phyloP scores from a whole-genome alignment of 2,797 vertebrate species.

The Schizothorax lantsangensis region DNA sequence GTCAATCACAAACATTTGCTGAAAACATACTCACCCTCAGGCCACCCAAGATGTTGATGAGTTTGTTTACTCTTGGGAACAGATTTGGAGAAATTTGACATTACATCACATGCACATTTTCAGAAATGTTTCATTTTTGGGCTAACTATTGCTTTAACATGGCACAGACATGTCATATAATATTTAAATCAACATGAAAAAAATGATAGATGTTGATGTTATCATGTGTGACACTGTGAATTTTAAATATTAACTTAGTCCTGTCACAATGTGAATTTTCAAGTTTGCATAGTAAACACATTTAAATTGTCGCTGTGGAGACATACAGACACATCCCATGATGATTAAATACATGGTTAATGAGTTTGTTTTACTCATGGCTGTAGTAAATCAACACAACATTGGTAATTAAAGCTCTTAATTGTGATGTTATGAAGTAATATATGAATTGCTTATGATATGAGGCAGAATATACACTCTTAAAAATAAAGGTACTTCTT shows the following conservation, averaged over 20 bases:
- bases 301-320: background rate
- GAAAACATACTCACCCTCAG: background rate
- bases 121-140: background rate
- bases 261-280: background rate
- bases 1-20: background rate
- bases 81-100: background rate
- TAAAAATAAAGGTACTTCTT: background rate
- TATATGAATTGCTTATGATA: background rate
- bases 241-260: background rate
- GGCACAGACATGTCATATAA: background rate
- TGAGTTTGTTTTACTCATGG: slow-evolving; percentile 6
- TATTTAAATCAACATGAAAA: background rate
- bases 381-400: background rate
- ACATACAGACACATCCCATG: background rate
- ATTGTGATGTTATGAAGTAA: background rate
- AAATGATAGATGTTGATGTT: background rate
- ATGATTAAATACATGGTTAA: background rate
- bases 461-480: background rate
- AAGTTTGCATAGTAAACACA: background rate
- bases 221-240: background rate
- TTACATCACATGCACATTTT: background rate
- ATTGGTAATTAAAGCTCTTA: background rate
- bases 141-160: background rate
- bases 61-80: background rate
- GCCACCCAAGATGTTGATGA: background rate